Percentiles rank a stretch among this genome's conserved stretches.
Conservation (phyloP, 1,140 invertebrate genomes). For the Macrostomum lignano region DNA sequence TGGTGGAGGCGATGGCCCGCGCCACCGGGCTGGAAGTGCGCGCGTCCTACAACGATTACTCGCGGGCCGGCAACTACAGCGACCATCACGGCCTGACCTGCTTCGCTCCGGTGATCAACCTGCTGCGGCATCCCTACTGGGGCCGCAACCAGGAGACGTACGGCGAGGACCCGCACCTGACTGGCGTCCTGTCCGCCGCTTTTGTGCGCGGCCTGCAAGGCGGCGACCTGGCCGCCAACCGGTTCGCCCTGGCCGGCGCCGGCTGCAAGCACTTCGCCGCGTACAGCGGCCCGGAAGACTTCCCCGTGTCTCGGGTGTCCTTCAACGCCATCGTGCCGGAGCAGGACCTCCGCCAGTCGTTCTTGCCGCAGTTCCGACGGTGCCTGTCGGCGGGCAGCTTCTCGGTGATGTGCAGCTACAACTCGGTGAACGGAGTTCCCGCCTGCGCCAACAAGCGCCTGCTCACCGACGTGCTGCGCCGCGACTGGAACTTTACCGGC, state of each 20-base stretch:
- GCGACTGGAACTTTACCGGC: conserved; percentile 15
- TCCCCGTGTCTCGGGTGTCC: conserved; percentile 9
- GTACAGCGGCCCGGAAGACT: conserved; percentile 9
- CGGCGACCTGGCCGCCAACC: conserved; percentile 7
- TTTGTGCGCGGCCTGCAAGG: conserved; percentile 8
- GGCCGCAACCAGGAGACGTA: conserved; percentile 13
- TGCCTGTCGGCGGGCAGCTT: conserved; percentile 8
- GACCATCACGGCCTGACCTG: conserved; percentile 15
- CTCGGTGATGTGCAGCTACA: conserved; percentile 9
- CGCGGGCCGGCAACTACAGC: conserved; percentile 9
- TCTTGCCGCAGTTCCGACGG: conserved; percentile 7
- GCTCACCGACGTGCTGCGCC: conserved; percentile 15
- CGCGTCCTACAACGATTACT: conserved; percentile 15
- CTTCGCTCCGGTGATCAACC: conserved; percentile 23
- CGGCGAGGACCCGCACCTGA: conserved; percentile 9
- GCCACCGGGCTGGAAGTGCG: conserved; percentile 17
- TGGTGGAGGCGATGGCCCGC: conserved; percentile 12
- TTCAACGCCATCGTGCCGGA: conserved; percentile 9
- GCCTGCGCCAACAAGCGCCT: conserved; percentile 17
- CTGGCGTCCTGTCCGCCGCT: conserved; percentile 6
- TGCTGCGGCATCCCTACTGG: conserved; percentile 21
- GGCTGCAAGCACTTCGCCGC: no score
- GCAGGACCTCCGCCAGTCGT: conserved; percentile 8
- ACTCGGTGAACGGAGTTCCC: conserved; percentile 15
- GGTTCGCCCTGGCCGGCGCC: conserved; percentile 8